Conservation (phyloP, 2,888 invertebrate species). For the Cosmia trapezina region DNA sequence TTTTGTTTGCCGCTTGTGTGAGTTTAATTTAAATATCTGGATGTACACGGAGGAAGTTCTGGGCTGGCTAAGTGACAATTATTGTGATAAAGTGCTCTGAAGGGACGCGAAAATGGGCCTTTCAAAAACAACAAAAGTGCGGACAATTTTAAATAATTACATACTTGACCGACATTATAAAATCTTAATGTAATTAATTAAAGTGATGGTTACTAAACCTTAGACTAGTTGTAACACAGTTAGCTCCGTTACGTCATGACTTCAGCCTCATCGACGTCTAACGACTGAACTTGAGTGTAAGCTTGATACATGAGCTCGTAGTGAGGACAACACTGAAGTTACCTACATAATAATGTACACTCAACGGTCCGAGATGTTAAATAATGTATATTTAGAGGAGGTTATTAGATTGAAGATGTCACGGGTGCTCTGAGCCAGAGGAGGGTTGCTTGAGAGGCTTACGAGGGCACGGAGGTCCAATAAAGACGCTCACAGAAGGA, state of each 20-base stretch:
- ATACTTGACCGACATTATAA: not conserved
- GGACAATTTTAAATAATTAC: conserved; percentile 5
- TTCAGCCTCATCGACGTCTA: conserved; percentile 35
- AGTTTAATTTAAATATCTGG: conserved; percentile 60
- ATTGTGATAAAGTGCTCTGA: conserved; percentile 43
- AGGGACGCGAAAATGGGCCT: conserved; percentile 29
- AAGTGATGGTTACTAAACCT: not conserved
- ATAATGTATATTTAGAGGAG: conserved; percentile 52
- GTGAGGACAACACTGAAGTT: conserved; percentile 27
- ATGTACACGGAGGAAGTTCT: conserved; percentile 45
- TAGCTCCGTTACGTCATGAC: conserved; percentile 31
- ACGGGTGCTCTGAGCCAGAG: conserved; percentile 19
- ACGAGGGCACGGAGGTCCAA: conserved; percentile 13
- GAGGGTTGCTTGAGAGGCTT: conserved; percentile 36
- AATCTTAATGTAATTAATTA: too few relatives aligned
- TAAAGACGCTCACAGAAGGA: conserved; percentile 2
- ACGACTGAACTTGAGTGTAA: conserved; percentile 48
- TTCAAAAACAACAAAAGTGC: conserved; percentile 27
- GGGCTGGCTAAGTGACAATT: conserved; percentile 53
- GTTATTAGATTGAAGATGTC: conserved; percentile 52
- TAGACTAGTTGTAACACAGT: conserved; percentile 8
- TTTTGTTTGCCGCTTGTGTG: conserved; percentile 59
- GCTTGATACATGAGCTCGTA: conserved; percentile 54
- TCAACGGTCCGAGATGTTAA: conserved; percentile 39
- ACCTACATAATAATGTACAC: conserved; percentile 31